Evolutionary conservation across 1,140 invertebrate genomes (phyloP), one percentile per base, ranked within the genome.

Genomic region (Nomia melanderi): DNA sequence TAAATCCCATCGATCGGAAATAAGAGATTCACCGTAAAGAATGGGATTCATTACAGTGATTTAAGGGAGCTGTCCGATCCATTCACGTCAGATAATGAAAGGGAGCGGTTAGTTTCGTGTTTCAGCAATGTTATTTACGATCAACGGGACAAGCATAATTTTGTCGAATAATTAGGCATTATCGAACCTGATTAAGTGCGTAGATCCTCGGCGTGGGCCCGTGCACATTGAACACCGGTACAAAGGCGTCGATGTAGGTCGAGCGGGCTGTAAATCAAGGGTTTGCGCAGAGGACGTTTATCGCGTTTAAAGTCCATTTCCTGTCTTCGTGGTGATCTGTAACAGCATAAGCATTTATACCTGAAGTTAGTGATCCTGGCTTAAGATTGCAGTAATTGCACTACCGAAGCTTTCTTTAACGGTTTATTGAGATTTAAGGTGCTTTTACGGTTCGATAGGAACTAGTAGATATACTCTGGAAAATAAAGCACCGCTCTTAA

Each of bases 141-240:
- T 33, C 31, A 44, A 73, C 64, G 11, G 29, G 31, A 53, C 60
- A 53, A 36, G 31, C 60, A 53, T 73, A 73, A 73, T 73, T 72
- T 73, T 39, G 63, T 73, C 70, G 70, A 64, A 53, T 73, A 73
- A 73, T 73, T 64, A 73, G 70, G 36, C 44, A 50, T 53, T 64
- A 54, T 53, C 44, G 60, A 39, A 33, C 12, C 41, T 64, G 39
- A 47, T 64, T 64, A 73, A 47, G 31, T 20, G 70, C 44, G 60
- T 64, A 63, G 59, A 47, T 27, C 70, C 63, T 53, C n/a, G 6
- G 14, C n/a, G 33, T 9, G 0, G 33, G 29, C 8, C 25, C 44
- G 36, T 50, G 27, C 29, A 53, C 31, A 17, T 6, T 41, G 50
- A 53, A 23, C 14, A 53, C 27, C 20, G 14, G 59, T 25, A 73